phyloP scores from a whole-genome alignment of 2,113 vertebrate species.

The Nesospiza acunhae region DNA sequence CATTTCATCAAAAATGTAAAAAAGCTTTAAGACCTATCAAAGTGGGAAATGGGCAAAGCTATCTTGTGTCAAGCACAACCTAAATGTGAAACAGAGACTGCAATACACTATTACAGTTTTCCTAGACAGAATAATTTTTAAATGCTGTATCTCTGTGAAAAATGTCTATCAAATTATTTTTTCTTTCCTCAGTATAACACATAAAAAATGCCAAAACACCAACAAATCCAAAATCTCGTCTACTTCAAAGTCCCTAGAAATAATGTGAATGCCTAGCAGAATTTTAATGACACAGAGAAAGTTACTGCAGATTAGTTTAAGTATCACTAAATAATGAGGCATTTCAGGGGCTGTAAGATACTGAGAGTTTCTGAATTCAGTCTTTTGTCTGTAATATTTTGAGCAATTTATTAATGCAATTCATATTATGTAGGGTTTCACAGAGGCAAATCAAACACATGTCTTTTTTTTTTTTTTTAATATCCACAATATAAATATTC shows the following conservation, averaged over 20 bases:
- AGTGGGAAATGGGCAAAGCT: not conserved
- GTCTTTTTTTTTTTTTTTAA: too few relatives aligned
- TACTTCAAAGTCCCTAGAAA: not conserved
- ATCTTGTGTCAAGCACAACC: not conserved
- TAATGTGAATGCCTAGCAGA: not conserved
- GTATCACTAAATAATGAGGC: not conserved
- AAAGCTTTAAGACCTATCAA: not conserved
- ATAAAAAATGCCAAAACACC: not conserved
- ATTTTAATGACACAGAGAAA: conserved; percentile 17
- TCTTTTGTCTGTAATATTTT: not conserved
- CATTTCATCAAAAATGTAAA: not conserved
- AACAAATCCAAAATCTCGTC: not conserved
- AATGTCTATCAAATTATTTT: not conserved
- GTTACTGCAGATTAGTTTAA: conserved; percentile 33
- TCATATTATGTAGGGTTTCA: not conserved
- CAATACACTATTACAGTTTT: not conserved
- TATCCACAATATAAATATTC: not conserved
- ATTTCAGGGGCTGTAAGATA: not conserved
- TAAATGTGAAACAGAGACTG: not conserved
- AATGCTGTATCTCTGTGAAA: not conserved
- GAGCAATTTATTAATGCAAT: not conserved
- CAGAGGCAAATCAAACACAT: not conserved
- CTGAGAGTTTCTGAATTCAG: not conserved
- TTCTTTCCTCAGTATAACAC: not conserved
- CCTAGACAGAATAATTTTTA: not conserved